Conservation (phyloP, 2,888 invertebrate species). For the Pharmacophagus antenor region DNA sequence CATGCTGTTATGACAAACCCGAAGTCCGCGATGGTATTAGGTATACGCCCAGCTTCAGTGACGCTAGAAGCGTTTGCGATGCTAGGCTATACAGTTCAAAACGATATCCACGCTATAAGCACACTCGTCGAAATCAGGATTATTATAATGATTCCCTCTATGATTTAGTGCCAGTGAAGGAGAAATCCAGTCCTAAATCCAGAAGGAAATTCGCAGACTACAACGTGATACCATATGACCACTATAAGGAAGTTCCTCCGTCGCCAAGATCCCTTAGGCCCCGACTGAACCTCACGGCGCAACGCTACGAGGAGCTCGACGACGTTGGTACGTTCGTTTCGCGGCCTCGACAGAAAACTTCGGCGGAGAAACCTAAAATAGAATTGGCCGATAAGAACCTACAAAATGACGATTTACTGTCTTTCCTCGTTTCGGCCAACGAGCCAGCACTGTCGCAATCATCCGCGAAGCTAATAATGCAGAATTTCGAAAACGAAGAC, state of each 20-base stretch:
- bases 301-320: conserved; percentile 52
- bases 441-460: conserved; percentile 8
- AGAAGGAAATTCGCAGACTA: conserved; percentile 57
- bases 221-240: conserved; percentile 42
- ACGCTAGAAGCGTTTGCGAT: conserved; percentile 62
- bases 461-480: conserved; percentile 15
- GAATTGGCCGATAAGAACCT: conserved; percentile 29
- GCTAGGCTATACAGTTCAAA: conserved; percentile 57
- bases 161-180: conserved; percentile 68
- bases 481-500: conserved; percentile 37
- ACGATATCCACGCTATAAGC: conserved; percentile 42
- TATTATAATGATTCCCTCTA: conserved; percentile 63
- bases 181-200: conserved; percentile 65
- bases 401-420: conserved; percentile 23
- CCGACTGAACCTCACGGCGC: conserved; percentile 60
- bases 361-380: conserved; percentile 12
- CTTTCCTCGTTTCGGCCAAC: conserved; percentile 19
- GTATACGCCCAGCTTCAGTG: conserved; percentile 43
- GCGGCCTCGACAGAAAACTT: neutral
- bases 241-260: conserved; percentile 64
- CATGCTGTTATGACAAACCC: conserved; percentile 51
- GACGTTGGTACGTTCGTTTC: conserved; percentile 37
- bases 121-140: conserved; percentile 40
- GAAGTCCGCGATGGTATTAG: conserved; percentile 35
- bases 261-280: conserved; percentile 66